Conservation (phyloP, 2,888 invertebrate genomes). For the Aporophyla lueneburgensis region DNA sequence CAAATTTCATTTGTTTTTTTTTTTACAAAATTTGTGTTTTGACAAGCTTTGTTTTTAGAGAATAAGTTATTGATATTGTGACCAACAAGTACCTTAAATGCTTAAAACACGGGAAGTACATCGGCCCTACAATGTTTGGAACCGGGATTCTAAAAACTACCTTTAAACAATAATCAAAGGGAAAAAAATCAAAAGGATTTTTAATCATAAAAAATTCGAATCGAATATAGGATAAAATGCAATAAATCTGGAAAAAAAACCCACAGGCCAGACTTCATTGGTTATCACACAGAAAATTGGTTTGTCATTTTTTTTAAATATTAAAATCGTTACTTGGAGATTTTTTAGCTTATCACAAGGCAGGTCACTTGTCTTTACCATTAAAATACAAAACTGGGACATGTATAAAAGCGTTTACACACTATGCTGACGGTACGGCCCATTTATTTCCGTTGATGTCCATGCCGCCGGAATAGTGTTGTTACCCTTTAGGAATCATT, state of each 20-base stretch:
- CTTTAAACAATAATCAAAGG: background rate
- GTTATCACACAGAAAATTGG: background rate
- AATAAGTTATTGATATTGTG: background rate
- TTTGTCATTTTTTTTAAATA: background rate
- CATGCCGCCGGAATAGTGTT: background rate
- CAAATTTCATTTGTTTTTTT: background rate
- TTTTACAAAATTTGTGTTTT: background rate
- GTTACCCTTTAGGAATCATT: constrained; percentile 16
- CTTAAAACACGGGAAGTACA: constrained; percentile 3
- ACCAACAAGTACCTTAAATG: constrained; percentile 8
- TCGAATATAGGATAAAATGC: constrained; percentile 33
- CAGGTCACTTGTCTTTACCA: constrained; percentile 52
- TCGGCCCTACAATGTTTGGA: background rate
- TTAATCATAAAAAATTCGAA: background rate
- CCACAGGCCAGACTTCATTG: background rate
- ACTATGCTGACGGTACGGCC: background rate
- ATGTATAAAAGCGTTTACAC: constrained; percentile 14
- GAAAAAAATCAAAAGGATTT: background rate
- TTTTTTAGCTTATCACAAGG: constrained; percentile 26
- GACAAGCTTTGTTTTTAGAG: background rate
- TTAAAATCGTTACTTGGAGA: background rate
- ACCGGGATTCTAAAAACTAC: background rate
- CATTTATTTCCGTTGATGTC: background rate
- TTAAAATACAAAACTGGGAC: constrained; percentile 46
- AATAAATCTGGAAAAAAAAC: constrained; percentile 16